Percentiles rank a stretch among this genome's conserved stretches.
Evolutionary conservation across 1,140 invertebrate species (phyloP).

Genomic region (Gryllus bimaculatus): DNA sequence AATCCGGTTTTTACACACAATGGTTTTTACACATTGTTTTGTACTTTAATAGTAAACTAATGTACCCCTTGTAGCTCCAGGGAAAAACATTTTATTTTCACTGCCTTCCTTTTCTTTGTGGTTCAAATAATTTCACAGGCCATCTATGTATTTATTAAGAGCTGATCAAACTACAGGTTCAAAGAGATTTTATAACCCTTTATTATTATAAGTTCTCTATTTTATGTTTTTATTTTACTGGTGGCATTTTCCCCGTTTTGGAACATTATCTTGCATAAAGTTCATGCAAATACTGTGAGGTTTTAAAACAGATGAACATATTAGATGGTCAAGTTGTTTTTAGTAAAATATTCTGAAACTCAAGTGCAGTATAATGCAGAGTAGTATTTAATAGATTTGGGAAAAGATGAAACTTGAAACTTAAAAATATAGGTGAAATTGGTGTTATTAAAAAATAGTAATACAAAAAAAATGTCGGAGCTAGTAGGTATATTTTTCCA

Average conservation of each 20-base stretch:
- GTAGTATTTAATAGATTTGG: neutral
- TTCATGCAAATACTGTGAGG: neutral
- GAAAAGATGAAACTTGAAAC: neutral
- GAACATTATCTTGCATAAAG: neutral
- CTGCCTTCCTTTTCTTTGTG: neutral
- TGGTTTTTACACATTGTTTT: neutral
- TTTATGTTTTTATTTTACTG: neutral
- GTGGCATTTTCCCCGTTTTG: neutral
- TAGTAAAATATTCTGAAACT: neutral
- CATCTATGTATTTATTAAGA: neutral
- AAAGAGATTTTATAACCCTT: neutral
- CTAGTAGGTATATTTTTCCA: no score
- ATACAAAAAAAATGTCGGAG: no score
- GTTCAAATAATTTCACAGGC: neutral
- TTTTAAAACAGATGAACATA: neutral
- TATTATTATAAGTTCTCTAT: neutral
- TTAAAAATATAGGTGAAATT: no score
- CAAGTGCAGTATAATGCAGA: neutral
- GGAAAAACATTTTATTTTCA: no score
- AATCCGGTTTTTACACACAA: no score
- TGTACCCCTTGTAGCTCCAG: neutral
- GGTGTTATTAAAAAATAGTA: no score
- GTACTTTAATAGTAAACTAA: neutral
- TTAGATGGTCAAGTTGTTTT: neutral
- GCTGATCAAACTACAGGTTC: neutral